phyloP scores from a whole-genome alignment of 2,797 vertebrate species.

The Gymnothorax reevesii region DNA sequence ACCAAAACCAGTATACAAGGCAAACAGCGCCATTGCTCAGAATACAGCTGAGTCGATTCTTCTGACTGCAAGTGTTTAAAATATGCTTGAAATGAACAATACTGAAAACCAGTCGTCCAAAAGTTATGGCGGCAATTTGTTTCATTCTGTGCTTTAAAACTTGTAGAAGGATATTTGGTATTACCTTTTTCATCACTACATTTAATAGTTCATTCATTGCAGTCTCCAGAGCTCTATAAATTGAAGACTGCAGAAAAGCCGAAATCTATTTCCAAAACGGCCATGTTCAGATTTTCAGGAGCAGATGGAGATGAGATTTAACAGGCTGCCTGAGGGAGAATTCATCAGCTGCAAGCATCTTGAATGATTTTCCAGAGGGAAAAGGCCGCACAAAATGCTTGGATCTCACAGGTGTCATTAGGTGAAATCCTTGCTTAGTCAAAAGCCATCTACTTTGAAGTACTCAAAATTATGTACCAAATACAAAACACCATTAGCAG shows the following conservation, averaged over 20 bases:
- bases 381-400: neutral
- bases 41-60: neutral
- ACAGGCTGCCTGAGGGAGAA: neutral
- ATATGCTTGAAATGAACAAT: neutral
- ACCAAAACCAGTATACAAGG: neutral
- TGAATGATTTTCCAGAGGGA: neutral
- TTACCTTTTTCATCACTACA: neutral
- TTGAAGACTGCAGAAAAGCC: neutral
- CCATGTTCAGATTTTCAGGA: neutral
- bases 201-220: neutral
- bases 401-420: neutral
- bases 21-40: neutral
- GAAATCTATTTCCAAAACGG: neutral
- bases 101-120: neutral
- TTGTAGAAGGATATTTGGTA: neutral
- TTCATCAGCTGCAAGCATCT: neutral
- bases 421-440: neutral
- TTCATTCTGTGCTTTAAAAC: neutral
- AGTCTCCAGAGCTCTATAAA: neutral
- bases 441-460: neutral
- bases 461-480: neutral
- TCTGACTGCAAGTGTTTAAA: neutral
- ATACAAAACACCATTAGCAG: neutral
- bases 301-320: neutral
- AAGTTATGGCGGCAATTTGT: neutral